Evolutionary conservation across 2,113 vertebrate genomes (phyloP), one percentile per base, ranked within the genome.

Genomic region (Triplophysa tibetana): DNA sequence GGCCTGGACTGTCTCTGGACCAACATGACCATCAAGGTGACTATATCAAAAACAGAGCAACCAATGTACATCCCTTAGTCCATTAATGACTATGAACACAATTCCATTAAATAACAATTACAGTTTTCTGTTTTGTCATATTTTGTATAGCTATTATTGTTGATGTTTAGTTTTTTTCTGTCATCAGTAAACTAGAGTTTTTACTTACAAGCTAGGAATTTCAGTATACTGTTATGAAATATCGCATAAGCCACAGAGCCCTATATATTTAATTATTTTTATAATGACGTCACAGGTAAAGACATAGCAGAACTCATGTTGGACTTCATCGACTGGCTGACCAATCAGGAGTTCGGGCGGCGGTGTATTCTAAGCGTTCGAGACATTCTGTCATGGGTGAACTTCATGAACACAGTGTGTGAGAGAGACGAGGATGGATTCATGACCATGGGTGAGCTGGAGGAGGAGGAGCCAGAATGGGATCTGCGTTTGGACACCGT

Each of bases 291-390:
- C 33, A 6, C 78, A 99, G 97, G 94, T 0, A 84, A 90, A 48
- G 95, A 96, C 33, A 86, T 99, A 73, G 95, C 95, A 26, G 94
- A 96, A 73, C 85, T 96, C 60, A 97, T 99, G 93, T 88, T 99
- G 90, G 96, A 98, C 90, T 99, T 99, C 82, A 94, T 96, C 54
- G 93, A 96, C 67, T 99, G 98, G 98, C 90, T 99, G 74, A 94
- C 86, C 33, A 91, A 84, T 64, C 96, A 98, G 84, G 96, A 98
- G 66, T 99, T 99, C 79, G 97, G 97, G 21, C 92, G 87, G 0
- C 94, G 93, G 26, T 98, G 95, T 88, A 93, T 98, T 81, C 86
- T 97, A 64, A 99, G 96, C 8, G 93, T 98, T 63, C 89, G 98
- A 87, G 97, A 99, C 66, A 70, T 98, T 83, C 88, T 99, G 81